Percentiles rank a stretch among this genome's conserved stretches.
phyloP scores from a whole-genome alignment of 2,888 invertebrate genomes.

The Therioaphis trifolii region DNA sequence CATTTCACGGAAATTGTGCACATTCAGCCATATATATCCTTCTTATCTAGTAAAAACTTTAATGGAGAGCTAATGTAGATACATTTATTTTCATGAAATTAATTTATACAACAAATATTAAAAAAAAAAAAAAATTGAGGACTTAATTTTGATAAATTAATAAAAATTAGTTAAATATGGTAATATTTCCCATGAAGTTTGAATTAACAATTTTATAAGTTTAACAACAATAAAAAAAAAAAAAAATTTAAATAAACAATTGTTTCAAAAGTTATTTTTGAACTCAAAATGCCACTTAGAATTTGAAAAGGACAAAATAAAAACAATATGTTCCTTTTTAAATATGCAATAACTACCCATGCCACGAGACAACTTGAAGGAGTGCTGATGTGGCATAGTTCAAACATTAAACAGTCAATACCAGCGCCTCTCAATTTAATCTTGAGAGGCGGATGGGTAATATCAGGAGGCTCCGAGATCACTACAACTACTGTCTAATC shows the following conservation, averaged over 20 bases:
- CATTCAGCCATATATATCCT: slow-evolving; percentile 47
- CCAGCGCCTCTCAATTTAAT: slow-evolving; percentile 52
- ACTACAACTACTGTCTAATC: slow-evolving; percentile 70
- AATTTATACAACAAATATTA: slow-evolving; percentile 47
- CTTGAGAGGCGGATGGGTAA: slow-evolving; percentile 64
- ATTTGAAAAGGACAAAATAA: slow-evolving; percentile 52
- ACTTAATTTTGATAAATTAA: slow-evolving; percentile 28
- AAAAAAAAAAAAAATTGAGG: slow-evolving; percentile 2
- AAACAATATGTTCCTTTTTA: slow-evolving; percentile 41
- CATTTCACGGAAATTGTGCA: slow-evolving; percentile 58
- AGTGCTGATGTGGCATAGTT: slow-evolving; percentile 46
- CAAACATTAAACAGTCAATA: slow-evolving; percentile 58
- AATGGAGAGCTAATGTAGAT: not conserved
- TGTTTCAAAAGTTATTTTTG: slow-evolving; percentile 41
- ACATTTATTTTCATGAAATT: not conserved
- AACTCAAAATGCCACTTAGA: slow-evolving; percentile 45
- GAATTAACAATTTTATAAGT: slow-evolving; percentile 31
- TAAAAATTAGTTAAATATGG: slow-evolving; percentile 43
- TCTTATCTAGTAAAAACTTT: slow-evolving; percentile 23
- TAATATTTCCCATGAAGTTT: slow-evolving; percentile 45
- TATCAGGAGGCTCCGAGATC: slow-evolving; percentile 72
- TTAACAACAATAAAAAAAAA: slow-evolving; percentile 49
- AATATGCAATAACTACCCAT: slow-evolving; percentile 55
- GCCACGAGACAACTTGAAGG: slow-evolving; percentile 45
- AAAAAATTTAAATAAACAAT: too few relatives aligned